Percentiles rank a stretch among this genome's conserved stretches.
Evolutionary conservation across 1,140 invertebrate genomes (phyloP).

Genomic region (Bombus balteatus): DNA sequence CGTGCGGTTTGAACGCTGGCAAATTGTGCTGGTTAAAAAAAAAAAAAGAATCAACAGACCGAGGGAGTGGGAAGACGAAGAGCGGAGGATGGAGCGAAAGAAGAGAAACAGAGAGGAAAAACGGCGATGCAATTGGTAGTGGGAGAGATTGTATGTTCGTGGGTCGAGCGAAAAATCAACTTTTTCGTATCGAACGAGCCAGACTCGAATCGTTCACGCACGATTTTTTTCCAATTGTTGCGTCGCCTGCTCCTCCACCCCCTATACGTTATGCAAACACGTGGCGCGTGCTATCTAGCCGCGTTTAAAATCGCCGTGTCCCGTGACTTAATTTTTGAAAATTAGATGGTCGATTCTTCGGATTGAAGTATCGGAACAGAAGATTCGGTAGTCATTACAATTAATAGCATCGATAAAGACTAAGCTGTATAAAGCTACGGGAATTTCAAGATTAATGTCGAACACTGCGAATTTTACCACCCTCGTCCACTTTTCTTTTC

Average conservation of each 20-base stretch:
- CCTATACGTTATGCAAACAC: slow-evolving; percentile 2
- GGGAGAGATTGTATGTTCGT: slow-evolving; percentile 13
- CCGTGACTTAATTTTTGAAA: background rate
- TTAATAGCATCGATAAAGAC: no score
- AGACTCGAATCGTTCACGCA: slow-evolving; percentile 50
- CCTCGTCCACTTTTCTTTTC: background rate
- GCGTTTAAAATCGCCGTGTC: no score
- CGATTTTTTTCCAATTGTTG: slow-evolving; percentile 51
- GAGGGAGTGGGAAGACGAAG: background rate
- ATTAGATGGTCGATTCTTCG: background rate
- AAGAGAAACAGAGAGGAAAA: background rate
- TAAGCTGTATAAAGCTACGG: no score
- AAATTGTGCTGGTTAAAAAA: slow-evolving; percentile 44
- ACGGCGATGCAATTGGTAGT: slow-evolving; percentile 11
- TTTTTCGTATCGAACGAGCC: slow-evolving; percentile 53
- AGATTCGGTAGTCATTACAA: no score
- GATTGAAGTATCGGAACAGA: no score
- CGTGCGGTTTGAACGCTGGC: slow-evolving; percentile 27
- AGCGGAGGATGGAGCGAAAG: background rate
- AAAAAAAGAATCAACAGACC: background rate
- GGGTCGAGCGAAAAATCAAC: slow-evolving; percentile 60
- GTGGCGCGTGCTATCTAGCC: no score
- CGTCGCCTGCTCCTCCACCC: background rate
- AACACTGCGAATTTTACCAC: no score
- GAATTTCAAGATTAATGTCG: no score